Conservation (phyloP, 2,797 vertebrate species). For the Pyrrhura leucotis region DNA sequence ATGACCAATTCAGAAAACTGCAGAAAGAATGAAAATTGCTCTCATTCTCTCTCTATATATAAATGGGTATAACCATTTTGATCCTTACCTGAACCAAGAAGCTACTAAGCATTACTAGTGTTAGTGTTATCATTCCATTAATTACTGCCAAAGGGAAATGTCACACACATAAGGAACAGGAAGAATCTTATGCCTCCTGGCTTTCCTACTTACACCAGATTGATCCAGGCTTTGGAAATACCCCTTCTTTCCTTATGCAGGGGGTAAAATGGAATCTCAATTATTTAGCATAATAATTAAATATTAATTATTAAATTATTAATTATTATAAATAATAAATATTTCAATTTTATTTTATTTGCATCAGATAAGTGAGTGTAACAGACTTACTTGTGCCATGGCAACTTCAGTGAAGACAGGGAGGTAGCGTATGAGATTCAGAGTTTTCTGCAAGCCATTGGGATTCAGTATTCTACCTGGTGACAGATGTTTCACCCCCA, state of each 20-base stretch:
- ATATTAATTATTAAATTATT: too few species aligned
- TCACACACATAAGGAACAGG: neutral
- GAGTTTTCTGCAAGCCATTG: neutral
- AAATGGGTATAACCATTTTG: neutral
- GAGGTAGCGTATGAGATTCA: neutral
- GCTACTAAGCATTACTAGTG: neutral
- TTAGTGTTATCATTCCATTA: neutral
- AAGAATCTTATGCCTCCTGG: neutral
- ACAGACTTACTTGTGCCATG: neutral
- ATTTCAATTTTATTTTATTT: neutral
- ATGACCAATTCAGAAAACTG: neutral
- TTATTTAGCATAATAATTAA: neutral
- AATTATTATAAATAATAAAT: neutral
- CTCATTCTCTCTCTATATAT: neutral
- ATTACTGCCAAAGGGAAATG: neutral
- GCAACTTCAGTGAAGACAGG: neutral
- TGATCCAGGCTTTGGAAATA: neutral
- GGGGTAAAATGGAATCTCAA: neutral
- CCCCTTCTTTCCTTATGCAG: neutral
- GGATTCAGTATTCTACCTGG: neutral
- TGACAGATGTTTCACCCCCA: neutral
- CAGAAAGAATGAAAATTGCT: neutral
- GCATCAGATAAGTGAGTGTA: neutral
- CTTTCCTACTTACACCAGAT: neutral
- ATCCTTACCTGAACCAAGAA: neutral